phyloP scores from a whole-genome alignment of 2,888 invertebrate genomes.

The Ochropacha duplaris region DNA sequence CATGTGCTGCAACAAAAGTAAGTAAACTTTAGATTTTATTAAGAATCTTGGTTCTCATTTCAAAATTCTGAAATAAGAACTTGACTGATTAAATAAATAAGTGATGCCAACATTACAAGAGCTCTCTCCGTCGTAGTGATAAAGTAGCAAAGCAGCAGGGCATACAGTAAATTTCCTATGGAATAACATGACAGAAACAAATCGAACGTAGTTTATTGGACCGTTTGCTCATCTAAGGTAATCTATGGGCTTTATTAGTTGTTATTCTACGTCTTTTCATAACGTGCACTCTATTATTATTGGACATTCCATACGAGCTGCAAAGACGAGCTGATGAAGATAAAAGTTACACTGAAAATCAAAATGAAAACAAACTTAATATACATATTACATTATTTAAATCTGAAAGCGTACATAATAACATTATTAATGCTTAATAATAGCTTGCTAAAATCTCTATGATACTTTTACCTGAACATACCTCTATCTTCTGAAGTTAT shows the following conservation, averaged over 20 bases:
- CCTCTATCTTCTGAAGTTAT: neutral
- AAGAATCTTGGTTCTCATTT: neutral
- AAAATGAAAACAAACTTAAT: neutral
- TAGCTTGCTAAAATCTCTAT: neutral
- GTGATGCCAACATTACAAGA: neutral
- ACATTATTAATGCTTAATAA: neutral
- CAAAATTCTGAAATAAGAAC: neutral
- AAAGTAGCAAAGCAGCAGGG: neutral
- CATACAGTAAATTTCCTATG: too few species aligned
- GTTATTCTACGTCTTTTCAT: neutral
- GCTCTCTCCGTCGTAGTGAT: neutral
- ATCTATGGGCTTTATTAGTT: too few species aligned
- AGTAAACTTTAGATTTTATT: neutral
- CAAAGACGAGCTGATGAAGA: neutral
- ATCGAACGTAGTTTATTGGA: too few species aligned
- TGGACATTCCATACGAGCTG: neutral
- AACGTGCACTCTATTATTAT: too few species aligned
- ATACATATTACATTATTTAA: neutral
- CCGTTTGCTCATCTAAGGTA: too few species aligned
- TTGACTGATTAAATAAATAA: neutral
- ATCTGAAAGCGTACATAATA: neutral
- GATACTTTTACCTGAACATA: neutral
- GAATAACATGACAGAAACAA: too few species aligned
- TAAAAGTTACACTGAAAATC: neutral
- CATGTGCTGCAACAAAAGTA: slow-evolving; percentile 83